These are phyloP conservation scores for Lepus europaeus DNA, from an alignment of 2,113 vertebrate genomes.

Conservation along the genomic window DNA sequence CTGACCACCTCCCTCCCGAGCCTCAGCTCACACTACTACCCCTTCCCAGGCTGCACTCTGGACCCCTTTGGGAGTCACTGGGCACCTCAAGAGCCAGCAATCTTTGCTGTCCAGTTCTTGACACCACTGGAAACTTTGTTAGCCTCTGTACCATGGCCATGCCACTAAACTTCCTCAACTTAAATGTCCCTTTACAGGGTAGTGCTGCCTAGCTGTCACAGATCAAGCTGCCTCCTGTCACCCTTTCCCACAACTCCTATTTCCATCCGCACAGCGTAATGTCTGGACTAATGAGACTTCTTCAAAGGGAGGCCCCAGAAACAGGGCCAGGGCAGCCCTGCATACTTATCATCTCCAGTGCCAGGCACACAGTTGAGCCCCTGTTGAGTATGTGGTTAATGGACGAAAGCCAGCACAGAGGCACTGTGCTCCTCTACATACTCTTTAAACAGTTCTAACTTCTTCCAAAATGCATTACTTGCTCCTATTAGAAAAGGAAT, in stretches of 20 bases:
- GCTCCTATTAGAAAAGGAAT: constrained; percentile 17
- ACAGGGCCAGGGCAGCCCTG: background rate
- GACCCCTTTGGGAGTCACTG: background rate
- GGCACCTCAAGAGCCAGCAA: background rate
- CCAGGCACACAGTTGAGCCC: background rate
- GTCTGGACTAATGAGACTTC: background rate
- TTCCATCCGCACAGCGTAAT: background rate
- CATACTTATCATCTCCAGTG: background rate
- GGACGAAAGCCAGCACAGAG: background rate
- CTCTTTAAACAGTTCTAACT: background rate
- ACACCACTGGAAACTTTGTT: background rate
- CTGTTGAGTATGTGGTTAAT: background rate
- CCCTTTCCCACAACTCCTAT: background rate
- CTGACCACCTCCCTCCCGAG: background rate
- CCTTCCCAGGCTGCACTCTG: background rate
- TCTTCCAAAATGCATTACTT: background rate
- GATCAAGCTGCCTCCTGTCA: background rate
- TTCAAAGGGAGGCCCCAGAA: background rate
- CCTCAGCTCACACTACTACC: background rate
- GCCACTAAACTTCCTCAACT: background rate
- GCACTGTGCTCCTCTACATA: background rate
- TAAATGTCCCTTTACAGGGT: background rate
- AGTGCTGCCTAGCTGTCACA: background rate
- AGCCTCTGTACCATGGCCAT: background rate
- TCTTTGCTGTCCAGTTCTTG: background rate